phyloP scores from a whole-genome alignment of 1,140 invertebrate species.

The Epicauta chinensis region DNA sequence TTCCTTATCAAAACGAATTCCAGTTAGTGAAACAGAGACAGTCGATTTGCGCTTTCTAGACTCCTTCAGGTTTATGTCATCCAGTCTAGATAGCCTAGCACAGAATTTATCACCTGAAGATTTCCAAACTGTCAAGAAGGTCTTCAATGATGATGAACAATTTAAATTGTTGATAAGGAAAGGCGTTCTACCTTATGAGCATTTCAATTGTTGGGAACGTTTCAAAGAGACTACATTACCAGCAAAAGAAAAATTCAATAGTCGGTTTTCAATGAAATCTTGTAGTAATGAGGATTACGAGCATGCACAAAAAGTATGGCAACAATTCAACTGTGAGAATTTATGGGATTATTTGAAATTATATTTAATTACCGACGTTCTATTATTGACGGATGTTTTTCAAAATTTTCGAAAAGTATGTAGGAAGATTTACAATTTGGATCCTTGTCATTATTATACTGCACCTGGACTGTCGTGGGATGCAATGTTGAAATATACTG shows the following conservation, averaged over 20 bases:
- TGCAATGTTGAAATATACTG: constrained; percentile 41
- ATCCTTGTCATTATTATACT: constrained; percentile 39
- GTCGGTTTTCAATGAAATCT: constrained; percentile 25
- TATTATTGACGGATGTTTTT: constrained; percentile 45
- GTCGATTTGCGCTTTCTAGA: constrained; percentile 24
- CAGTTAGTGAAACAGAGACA: constrained; percentile 2
- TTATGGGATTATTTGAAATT: constrained; percentile 43
- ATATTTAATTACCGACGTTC: constrained; percentile 42
- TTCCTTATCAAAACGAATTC: too few species aligned
- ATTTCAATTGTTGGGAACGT: constrained; percentile 31
- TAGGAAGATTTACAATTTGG: constrained; percentile 33
- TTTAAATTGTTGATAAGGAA: constrained; percentile 32
- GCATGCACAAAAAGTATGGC: constrained; percentile 43
- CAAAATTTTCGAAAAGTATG: constrained; percentile 43
- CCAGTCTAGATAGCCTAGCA: constrained; percentile 17
- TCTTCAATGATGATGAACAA: constrained; percentile 17
- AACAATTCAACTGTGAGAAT: constrained; percentile 39
- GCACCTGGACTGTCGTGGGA: constrained; percentile 42
- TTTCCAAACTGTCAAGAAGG: too few species aligned
- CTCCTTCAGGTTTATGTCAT: constrained; percentile 24
- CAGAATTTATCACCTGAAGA: constrained; percentile 4
- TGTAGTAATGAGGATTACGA: constrained; percentile 39
- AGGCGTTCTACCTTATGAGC: constrained; percentile 37
- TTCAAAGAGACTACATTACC: constrained; percentile 35
- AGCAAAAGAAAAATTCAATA: constrained; percentile 36